Base-by-base conservation (phyloP, 2,113 vertebrate genomes). In the Macquaria australasica region DNA sequence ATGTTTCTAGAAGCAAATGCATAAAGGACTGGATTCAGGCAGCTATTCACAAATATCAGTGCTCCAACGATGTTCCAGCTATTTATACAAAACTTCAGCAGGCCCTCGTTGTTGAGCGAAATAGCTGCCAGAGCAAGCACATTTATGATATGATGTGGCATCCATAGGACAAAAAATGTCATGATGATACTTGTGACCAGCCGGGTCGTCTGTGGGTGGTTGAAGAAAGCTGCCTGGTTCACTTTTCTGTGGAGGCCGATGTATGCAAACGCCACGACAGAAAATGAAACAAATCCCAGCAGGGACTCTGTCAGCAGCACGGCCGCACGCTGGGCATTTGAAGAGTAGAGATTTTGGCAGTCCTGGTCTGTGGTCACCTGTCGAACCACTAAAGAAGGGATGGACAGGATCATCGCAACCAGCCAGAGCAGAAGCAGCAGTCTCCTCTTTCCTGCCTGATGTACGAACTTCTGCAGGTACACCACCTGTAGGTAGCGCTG, bases 401-500 rank as follows among this genome's bases (percentile, higher is more conserved):
- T 53, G 16, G 88, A 82, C 21, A 86, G 9, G 37, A 41, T 28
- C 73, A 81, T 67, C 0, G 53, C 58, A 21, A 51, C 43, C 55
- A 89, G 25, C 82, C 85, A 90, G 58, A 90, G 10, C 1, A 87
- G 71, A 80, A 18, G 15, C 73, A 86, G 45, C 64, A 89, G 48
- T 59, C 53, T 67, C 23, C 0, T 66, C 12, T 10, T 21, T 18
- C 9, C 59, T 7, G 0, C 10, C 7, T n/a, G 59, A 39, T 59
- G 8, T 5, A 87, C 77, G 14, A 3, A 43, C 1, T 0, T 75
- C 16, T 87, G 70, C 55, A 37, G 60, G 12, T 67, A 3, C 8
- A 87, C 71, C 73, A 90, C 82, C 67, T 74, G 73, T 3, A 90
- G 23, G 80, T 82, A 90, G 23, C 85, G 85, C 58, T 86, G 86